A percentile compares a stretch with the other conserved stretches of the same genome.
These are phyloP conservation scores for Manacus vitellinus DNA, from an alignment of 2,113 vertebrate species.

Conservation along the genomic window DNA sequence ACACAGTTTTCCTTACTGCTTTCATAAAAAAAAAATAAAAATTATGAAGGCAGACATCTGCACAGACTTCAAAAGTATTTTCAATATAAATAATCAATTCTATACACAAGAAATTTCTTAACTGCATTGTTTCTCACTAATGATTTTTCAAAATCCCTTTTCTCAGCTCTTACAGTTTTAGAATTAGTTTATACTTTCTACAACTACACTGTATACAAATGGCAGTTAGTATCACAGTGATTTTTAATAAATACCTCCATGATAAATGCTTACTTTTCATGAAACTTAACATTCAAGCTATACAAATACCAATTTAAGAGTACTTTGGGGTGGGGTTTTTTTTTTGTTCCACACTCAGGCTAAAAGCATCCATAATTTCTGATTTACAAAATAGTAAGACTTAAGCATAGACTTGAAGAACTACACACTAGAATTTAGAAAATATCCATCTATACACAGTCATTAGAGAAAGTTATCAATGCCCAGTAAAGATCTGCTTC, in stretches of 20 bases:
- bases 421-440: neutral
- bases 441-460: neutral
- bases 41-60: neutral
- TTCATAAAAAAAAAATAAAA: neutral
- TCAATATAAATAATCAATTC: neutral
- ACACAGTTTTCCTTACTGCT: neutral
- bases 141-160: neutral
- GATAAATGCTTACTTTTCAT: neutral
- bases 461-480: neutral
- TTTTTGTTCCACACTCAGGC: neutral
- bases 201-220: neutral
- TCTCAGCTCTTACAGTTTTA: neutral
- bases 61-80: neutral
- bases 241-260: neutral
- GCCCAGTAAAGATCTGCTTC: neutral
- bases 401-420: neutral
- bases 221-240: neutral
- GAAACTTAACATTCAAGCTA: neutral
- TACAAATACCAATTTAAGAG: neutral
- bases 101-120: neutral
- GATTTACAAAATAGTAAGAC: neutral
- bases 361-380: neutral
- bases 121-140: neutral
- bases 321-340: neutral
- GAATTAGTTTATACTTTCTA: neutral